Base-by-base conservation (phyloP, 2,797 vertebrate genomes). In the Notamacropus eugenii region DNA sequence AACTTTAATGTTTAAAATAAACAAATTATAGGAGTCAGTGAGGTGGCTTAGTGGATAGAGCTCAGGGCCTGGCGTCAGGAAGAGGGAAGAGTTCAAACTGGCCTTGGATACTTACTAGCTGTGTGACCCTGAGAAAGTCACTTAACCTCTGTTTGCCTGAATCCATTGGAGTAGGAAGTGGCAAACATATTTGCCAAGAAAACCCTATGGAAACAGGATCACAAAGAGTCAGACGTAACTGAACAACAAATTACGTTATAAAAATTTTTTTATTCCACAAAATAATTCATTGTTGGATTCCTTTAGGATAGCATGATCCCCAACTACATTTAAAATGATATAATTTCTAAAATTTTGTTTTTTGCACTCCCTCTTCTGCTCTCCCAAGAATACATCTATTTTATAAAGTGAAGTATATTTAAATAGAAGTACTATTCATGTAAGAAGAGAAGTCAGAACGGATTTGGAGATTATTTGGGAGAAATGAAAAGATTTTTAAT, bases 191-290 rank as follows among this genome's bases (percentile, higher is more conserved):
- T 74, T 40, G n/a, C 19, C n/a, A 40, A 74, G 67, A 74, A 74
- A 40, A 74, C 19, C 6, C 34, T 16, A 40, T 74, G 67, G 34
- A 67, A 34, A 67, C 62, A 16, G 67, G 9, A 4, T 24, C 67
- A 74, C n/a, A 40, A 74, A 74, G 19, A 74, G n/a, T n/a, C 5
- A 5, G 67, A 40, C 19, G 24, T 40, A 8, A 74, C 67, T 40
- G 19, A 59, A 62, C 58, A 40, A n/a, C 4, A n/a, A 74, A 31
- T 97, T 50, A 0, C 91, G 54, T 93, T 87, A 96, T 96, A 96
- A 96, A 97, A 97, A n/a, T 82, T 40, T 93, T 94, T 95, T 62
- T 93, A 92, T 93, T 96, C 34, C 59, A 94, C 90, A 87, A 93
- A 95, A 91, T 92, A 52, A 93, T 31, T 56, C 12, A 13, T 29